Conservation (phyloP, 1,140 invertebrate genomes). For the Lasioglossum baleicum region DNA sequence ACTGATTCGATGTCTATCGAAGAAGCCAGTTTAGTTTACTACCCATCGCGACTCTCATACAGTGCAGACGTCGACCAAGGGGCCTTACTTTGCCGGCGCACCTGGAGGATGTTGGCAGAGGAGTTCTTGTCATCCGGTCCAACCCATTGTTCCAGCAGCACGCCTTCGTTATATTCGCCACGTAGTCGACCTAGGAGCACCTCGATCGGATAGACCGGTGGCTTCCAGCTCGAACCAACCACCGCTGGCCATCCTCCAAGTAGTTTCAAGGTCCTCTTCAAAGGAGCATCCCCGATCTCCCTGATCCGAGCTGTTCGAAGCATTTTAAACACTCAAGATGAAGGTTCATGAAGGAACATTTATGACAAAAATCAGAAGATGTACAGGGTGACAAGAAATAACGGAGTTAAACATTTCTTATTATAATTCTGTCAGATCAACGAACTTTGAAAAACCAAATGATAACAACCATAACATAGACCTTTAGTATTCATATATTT, state of each 20-base stretch:
- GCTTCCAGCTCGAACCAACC: slow-evolving; percentile 82
- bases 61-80: slow-evolving; percentile 66
- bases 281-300: slow-evolving; percentile 84
- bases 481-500: too few relatives aligned
- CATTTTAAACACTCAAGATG: background rate
- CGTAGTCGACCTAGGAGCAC: slow-evolving; percentile 85
- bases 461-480: too few relatives aligned
- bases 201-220: slow-evolving; percentile 82
- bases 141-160: slow-evolving; percentile 89
- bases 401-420: too few relatives aligned
- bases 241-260: slow-evolving; percentile 91
- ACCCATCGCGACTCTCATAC: slow-evolving; percentile 12
- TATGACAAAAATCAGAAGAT: too few relatives aligned
- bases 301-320: slow-evolving; percentile 85
- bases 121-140: slow-evolving; percentile 93
- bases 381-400: too few relatives aligned
- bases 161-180: slow-evolving; percentile 87
- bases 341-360: too few relatives aligned
- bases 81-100: slow-evolving; percentile 80
- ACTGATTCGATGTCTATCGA: background rate
- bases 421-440: too few relatives aligned
- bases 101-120: slow-evolving; percentile 91
- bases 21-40: background rate
- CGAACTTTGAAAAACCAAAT: too few relatives aligned
- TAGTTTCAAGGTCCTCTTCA: slow-evolving; percentile 82